Percentiles rank a stretch among this genome's conserved stretches.
These are phyloP conservation scores for Agrochola circellaris DNA, from an alignment of 2,888 invertebrate genomes.

Conservation along the genomic window DNA sequence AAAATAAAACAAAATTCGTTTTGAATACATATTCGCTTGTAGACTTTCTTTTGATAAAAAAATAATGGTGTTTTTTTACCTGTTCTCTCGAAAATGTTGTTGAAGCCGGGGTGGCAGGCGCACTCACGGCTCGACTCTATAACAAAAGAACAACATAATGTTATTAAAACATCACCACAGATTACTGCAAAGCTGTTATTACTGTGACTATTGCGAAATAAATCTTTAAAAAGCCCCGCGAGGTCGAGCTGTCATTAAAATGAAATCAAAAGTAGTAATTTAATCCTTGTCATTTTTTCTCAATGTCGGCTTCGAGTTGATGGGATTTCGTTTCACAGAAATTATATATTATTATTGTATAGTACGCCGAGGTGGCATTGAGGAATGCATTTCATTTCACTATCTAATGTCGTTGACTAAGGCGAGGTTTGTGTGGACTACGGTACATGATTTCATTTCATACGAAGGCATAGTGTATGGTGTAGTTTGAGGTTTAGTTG, in stretches of 20 bases:
- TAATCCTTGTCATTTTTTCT: slow-evolving; percentile 78
- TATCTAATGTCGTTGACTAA: slow-evolving; percentile 63
- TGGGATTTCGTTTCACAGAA: slow-evolving; percentile 75
- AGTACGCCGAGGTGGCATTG: slow-evolving; percentile 67
- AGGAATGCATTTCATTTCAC: slow-evolving; percentile 69
- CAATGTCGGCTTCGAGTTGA: slow-evolving; percentile 68
- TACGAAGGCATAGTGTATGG: slow-evolving; percentile 20
- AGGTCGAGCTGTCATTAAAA: slow-evolving; percentile 80
- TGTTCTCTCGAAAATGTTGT: slow-evolving; percentile 81
- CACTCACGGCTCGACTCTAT: slow-evolving; percentile 89
- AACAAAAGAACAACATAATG: slow-evolving; percentile 75
- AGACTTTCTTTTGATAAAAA: slow-evolving; percentile 4
- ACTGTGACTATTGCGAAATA: slow-evolving; percentile 68
- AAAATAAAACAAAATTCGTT: slow-evolving; percentile 1
- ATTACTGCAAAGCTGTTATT: slow-evolving; percentile 55
- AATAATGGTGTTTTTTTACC: slow-evolving; percentile 70
- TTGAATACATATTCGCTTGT: neutral
- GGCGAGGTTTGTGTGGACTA: slow-evolving; percentile 34
- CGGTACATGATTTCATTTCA: slow-evolving; percentile 56
- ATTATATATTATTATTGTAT: slow-evolving; percentile 67
- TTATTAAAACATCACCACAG: slow-evolving; percentile 54
- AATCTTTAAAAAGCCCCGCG: slow-evolving; percentile 67
- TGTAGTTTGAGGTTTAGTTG: slow-evolving; percentile 37
- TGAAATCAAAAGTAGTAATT: slow-evolving; percentile 84
- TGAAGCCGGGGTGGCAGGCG: slow-evolving; percentile 86